Evolutionary conservation across 2,113 vertebrate species (phyloP), one percentile per base, ranked within the genome.

Genomic region (Plotosus lineatus): DNA sequence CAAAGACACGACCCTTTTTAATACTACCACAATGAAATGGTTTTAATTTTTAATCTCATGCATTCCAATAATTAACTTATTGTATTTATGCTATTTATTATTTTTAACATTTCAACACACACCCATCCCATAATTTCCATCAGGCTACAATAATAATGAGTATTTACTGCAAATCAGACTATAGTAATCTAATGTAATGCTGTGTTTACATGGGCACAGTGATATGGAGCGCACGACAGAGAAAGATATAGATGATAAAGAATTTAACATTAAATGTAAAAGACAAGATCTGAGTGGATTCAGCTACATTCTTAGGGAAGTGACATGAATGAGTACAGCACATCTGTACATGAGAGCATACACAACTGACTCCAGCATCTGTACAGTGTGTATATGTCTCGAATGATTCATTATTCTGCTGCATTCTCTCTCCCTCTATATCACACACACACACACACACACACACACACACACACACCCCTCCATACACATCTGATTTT

Each of bases 361-460:
- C 26, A 31, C 12, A 15, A 48, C 33, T 55, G 46, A 73, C 38
- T 46, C 36, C 21, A 73, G 55, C 17, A 11, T 46, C 40, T 56
- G 55, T 51, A 38, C 69, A 26, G 40, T 75, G 23, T 75, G 81
- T 73, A 61, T 78, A 78, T 60, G 74, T 26, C 50, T 84, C 82
- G 80, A 85, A 83, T 83, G 79, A 86, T 83, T 69, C 51, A 75
- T 75, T 83, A 48, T 63, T 6, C n/a, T 40, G 17, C n/a, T 71
- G 65, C 63, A 72, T 72, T 75, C 48, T 28, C 46, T 77, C 46
- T 72, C 40, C 77, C 75, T 60, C 58, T 40, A 76, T 17, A 86
- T n/a, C 17, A 26, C 79, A 58, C 51, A 61, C 51, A 77, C n/a
- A 74, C 55, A 83, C 56, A 53, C 31, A 58, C 56, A 38, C 58